These are phyloP conservation scores for Xyrauchen texanus DNA, from an alignment of 2,113 vertebrate species.

Conservation along the genomic window DNA sequence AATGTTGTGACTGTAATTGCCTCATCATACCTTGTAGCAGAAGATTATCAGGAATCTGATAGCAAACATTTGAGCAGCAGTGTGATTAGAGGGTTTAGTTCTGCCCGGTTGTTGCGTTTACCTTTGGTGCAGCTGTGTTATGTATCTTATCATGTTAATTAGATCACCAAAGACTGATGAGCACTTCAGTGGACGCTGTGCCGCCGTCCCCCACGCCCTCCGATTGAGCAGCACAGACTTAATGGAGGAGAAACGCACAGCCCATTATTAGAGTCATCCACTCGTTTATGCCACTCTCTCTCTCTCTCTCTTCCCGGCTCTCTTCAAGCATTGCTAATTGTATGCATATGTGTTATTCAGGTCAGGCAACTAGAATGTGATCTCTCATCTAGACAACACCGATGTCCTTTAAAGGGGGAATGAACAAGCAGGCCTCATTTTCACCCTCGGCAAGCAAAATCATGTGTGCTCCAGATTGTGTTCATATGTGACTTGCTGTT, in stretches of 20 bases:
- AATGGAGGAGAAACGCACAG: slow-evolving; percentile 46
- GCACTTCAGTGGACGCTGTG: slow-evolving; percentile 39
- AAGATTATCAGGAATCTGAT: slow-evolving; percentile 11
- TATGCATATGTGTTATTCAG: slow-evolving; percentile 52
- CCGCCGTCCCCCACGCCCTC: slow-evolving; percentile 23
- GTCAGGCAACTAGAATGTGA: slow-evolving; percentile 33
- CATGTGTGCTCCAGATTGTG: background rate
- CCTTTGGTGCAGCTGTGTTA: slow-evolving; percentile 30
- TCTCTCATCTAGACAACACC: slow-evolving; percentile 23
- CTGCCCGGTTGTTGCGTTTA: slow-evolving; percentile 18
- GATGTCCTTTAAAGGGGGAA: background rate
- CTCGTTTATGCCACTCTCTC: slow-evolving; percentile 4
- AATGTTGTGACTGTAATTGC: slow-evolving; percentile 30
- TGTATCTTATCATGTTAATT: slow-evolving; percentile 57
- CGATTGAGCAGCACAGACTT: slow-evolving; percentile 42
- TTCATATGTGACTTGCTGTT: background rate
- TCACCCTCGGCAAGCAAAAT: slow-evolving; percentile 12
- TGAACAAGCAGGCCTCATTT: slow-evolving; percentile 33
- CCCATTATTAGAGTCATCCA: slow-evolving; percentile 50
- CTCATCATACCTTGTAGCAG: slow-evolving; percentile 33
- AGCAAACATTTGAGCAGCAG: background rate
- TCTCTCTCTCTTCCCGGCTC: slow-evolving; percentile 1
- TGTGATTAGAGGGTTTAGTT: background rate
- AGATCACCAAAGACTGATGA: slow-evolving; percentile 57
- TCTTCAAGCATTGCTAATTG: slow-evolving; percentile 46